Evolutionary conservation across 2,888 invertebrate species (phyloP).

Genomic region (Melieria crassipennis): DNA sequence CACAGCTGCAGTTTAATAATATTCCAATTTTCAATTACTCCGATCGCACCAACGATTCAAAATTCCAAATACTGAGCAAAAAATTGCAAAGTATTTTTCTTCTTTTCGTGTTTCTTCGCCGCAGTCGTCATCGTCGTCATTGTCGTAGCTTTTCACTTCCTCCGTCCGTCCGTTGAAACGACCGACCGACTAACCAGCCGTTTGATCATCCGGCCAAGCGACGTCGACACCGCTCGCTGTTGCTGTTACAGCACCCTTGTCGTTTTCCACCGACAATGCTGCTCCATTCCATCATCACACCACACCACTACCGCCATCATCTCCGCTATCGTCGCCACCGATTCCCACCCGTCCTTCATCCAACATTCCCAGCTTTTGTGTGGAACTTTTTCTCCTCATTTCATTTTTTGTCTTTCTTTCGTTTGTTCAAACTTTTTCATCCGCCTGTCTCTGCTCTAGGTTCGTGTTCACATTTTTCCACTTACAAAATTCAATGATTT

Average conservation of each 20-base stretch:
- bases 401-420: conserved; percentile 14
- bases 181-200: background rate
- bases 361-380: conserved; percentile 43
- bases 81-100: background rate
- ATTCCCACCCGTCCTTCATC: conserved; percentile 23
- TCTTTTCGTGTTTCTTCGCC: background rate
- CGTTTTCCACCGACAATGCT: background rate
- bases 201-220: background rate
- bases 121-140: conserved; percentile 2
- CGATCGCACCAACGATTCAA: background rate
- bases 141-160: background rate
- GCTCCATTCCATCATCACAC: background rate
- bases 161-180: background rate
- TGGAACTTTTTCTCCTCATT: conserved; percentile 55
- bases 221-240: background rate
- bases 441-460: conserved; percentile 2
- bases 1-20: too few species aligned
- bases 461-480: conserved; percentile 39
- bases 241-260: too few species aligned
- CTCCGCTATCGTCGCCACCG: conserved; percentile 14
- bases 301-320: conserved; percentile 13
- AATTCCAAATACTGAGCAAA: background rate
- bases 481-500: conserved; percentile 51
- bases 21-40: background rate
- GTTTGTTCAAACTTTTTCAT: background rate